Evolutionary conservation across 2,797 vertebrate genomes (phyloP).

Genomic region (Enteromius anoplus): DNA sequence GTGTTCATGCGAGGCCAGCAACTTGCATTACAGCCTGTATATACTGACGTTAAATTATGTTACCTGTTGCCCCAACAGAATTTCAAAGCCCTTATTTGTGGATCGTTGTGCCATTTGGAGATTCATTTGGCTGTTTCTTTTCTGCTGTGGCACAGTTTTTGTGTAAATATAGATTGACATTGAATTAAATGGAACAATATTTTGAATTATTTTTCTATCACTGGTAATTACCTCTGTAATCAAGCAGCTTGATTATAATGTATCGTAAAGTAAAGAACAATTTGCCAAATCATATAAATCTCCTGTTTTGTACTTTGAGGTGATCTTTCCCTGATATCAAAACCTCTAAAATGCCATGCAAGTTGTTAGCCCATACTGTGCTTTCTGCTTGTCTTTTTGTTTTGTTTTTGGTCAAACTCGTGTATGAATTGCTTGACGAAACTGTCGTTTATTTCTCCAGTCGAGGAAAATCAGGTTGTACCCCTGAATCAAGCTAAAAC

Average conservation of each 20-base stretch:
- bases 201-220: conserved; percentile 63
- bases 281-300: conserved; percentile 54
- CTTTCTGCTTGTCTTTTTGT: conserved; percentile 40
- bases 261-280: conserved; percentile 45
- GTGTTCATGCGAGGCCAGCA: conserved; percentile 55
- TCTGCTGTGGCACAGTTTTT: conserved; percentile 50
- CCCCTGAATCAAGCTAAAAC: conserved; percentile 51
- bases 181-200: conserved; percentile 48
- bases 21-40: conserved; percentile 60
- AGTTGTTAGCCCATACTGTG: conserved; percentile 46
- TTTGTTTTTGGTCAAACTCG: conserved; percentile 47
- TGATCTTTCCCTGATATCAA: conserved; percentile 24
- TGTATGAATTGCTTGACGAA: not conserved
- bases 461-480: conserved; percentile 25
- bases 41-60: conserved; percentile 47
- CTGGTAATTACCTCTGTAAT: conserved; percentile 46
- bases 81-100: conserved; percentile 54
- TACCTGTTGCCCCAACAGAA: conserved; percentile 49
- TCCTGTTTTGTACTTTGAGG: conserved; percentile 46
- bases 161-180: conserved; percentile 59
- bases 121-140: conserved; percentile 47
- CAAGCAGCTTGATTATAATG: conserved; percentile 53
- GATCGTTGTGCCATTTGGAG: conserved; percentile 57
- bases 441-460: not conserved
- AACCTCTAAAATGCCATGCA: conserved; percentile 39